Evolutionary conservation across 2,888 invertebrate species (phyloP).

Genomic region (Eudasyphora cyanicolor): DNA sequence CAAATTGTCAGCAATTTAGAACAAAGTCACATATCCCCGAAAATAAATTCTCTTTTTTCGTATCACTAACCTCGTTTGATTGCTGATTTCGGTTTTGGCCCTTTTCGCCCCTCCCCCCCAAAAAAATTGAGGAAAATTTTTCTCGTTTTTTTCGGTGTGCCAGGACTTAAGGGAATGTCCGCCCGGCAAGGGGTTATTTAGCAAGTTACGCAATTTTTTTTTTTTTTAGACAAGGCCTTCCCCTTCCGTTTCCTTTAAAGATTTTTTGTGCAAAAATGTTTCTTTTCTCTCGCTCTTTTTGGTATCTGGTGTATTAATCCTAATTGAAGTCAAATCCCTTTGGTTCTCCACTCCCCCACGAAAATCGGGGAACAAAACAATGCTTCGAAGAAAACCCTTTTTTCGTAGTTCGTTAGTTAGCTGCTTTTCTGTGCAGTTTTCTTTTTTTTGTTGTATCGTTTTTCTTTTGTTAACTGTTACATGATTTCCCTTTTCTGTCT

Average conservation of each 20-base stretch:
- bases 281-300: slow-evolving; percentile 36
- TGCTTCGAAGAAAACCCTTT: slow-evolving; percentile 59
- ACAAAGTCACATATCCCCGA: slow-evolving; percentile 53
- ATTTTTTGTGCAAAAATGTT: background rate
- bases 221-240: slow-evolving; percentile 37
- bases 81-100: background rate
- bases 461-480: slow-evolving; percentile 5
- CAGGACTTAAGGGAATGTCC: background rate
- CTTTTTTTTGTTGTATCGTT: background rate
- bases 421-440: slow-evolving; percentile 65
- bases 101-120: background rate
- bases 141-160: background rate
- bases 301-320: slow-evolving; percentile 77
- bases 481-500: slow-evolving; percentile 12
- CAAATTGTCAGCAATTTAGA: slow-evolving; percentile 72
- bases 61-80: slow-evolving; percentile 2
- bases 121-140: background rate
- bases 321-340: slow-evolving; percentile 78
- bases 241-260: slow-evolving; percentile 37
- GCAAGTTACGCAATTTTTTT: slow-evolving; percentile 47
- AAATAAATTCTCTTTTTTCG: slow-evolving; percentile 56
- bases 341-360: slow-evolving; percentile 66
- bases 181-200: background rate
- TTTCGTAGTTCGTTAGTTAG: slow-evolving; percentile 72
- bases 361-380: background rate